Percentiles rank a stretch among this genome's conserved stretches.
Conservation (phyloP, 2,797 vertebrate genomes). For the Muscicapa striata region DNA sequence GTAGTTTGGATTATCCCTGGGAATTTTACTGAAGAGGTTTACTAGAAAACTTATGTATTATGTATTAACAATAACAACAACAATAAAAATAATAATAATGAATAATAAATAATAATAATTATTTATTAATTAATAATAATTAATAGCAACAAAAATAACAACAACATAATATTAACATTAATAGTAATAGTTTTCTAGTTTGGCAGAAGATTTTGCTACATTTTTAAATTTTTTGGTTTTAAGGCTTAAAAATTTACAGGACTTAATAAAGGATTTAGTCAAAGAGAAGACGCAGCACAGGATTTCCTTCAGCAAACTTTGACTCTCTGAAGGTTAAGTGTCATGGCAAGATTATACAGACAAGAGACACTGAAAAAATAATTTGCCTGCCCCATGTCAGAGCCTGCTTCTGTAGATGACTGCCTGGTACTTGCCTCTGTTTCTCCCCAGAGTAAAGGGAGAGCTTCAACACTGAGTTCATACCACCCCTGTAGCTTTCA, state of each 20-base stretch:
- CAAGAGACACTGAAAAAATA: background rate
- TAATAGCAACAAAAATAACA: background rate
- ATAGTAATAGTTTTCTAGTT: background rate
- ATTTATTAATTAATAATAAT: no score
- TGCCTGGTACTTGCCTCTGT: background rate
- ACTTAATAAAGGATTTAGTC: background rate
- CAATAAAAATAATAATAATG: no score
- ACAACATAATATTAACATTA: accelerated
- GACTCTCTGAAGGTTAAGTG: background rate
- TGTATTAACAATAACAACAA: background rate
- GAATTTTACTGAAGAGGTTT: background rate
- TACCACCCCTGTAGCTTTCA: background rate
- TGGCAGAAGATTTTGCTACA: background rate
- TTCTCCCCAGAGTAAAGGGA: background rate
- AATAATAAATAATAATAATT: no score
- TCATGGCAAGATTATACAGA: background rate
- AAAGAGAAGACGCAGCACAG: background rate
- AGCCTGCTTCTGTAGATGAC: background rate
- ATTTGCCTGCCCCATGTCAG: background rate
- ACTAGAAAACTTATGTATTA: background rate
- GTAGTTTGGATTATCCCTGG: background rate
- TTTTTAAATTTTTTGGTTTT: background rate
- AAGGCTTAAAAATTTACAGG: background rate
- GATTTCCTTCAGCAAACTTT: background rate
- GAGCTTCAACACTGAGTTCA: background rate